A percentile compares a stretch with the other conserved stretches of the same genome.
These are phyloP conservation scores for Xenopus tropicalis DNA, from an alignment of 2,113 vertebrate species.

Conservation along the genomic window UCB_Xtro_10.0 CM004448.2:29793501-29794000, in stretches of 20 bases:
- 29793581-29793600: not conserved
- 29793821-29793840: constrained; percentile 11
- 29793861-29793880: not conserved
- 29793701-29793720: not conserved
- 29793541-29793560: too few species aligned
- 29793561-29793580: too few species aligned
- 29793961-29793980: too few species aligned
- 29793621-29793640: not conserved
- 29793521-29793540: too few species aligned
- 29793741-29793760: not conserved
- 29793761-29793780: constrained; percentile 14
- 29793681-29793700: constrained; percentile 19
- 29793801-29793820: constrained; percentile 27
- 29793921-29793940: too few species aligned
- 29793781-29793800: not conserved
- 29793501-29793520: too few species aligned
- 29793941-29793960: too few species aligned
- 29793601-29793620: not conserved
- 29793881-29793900: not conserved
- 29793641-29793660: not conserved
- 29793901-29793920: too few species aligned
- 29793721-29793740: not conserved
- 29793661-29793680: not conserved
- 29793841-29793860: constrained; percentile 6
- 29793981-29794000: too few species aligned